Conservation (phyloP, 2,888 invertebrate genomes). For the Sinhomidia bicolor region DNA sequence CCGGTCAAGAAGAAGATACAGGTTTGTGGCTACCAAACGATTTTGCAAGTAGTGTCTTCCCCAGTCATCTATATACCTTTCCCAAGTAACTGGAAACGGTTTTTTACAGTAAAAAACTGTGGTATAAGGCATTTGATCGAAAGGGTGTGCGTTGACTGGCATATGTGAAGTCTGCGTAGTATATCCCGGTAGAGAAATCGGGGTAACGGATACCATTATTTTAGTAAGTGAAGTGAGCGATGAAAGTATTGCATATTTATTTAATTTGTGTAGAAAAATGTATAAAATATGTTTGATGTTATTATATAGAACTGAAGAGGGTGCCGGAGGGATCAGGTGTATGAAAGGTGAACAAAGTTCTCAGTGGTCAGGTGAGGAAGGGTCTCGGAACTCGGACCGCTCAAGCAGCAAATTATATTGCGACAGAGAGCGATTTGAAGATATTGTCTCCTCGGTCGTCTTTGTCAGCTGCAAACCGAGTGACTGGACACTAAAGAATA, state of each 20-base stretch:
- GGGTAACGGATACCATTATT: background rate
- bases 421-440: constrained; percentile 63
- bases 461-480: constrained; percentile 66
- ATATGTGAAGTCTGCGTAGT: background rate
- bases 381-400: constrained; percentile 70
- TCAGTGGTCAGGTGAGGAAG: constrained; percentile 70
- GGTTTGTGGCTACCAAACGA: too few relatives aligned
- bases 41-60: too few relatives aligned
- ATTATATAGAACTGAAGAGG: background rate
- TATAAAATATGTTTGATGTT: background rate
- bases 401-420: constrained; percentile 67
- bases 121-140: background rate
- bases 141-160: background rate
- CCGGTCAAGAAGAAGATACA: too few relatives aligned
- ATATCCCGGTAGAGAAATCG: constrained; percentile 2
- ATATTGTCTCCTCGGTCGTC: constrained; percentile 63
- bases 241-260: background rate
- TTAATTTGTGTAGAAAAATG: background rate
- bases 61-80: background rate
- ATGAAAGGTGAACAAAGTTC: constrained; percentile 66
- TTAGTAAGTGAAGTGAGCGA: background rate
- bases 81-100: background rate
- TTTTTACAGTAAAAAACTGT: background rate
- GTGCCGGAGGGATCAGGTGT: constrained; percentile 51
- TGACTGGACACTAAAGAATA: constrained; percentile 55